phyloP scores from a whole-genome alignment of 2,888 invertebrate species.

The Stramonita haemastoma region DNA sequence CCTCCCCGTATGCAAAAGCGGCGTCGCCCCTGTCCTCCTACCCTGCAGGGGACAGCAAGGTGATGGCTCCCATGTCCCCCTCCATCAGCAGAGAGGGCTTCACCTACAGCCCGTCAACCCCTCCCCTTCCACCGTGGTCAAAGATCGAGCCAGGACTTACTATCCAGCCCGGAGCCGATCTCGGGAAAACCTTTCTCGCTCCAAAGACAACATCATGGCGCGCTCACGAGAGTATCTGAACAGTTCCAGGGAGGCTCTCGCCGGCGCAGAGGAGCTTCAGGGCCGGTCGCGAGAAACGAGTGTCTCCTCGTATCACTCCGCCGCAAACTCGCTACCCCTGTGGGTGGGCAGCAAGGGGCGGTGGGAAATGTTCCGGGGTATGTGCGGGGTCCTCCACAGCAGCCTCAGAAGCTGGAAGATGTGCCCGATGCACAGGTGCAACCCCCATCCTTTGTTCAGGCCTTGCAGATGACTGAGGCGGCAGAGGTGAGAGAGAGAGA shows the following conservation, averaged over 20 bases:
- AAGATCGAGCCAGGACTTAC: conserved; percentile 48
- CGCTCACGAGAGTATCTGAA: conserved; percentile 44
- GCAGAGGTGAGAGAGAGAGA: conserved; percentile 60
- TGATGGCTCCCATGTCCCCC: conserved; percentile 40
- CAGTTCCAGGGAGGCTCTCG: conserved; percentile 41
- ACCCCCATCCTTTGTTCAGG: conserved; percentile 77
- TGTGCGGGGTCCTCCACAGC: conserved; percentile 38
- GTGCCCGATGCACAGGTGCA: conserved; percentile 54
- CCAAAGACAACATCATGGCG: conserved; percentile 47
- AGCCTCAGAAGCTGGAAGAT: conserved; percentile 39
- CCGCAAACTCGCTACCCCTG: neutral
- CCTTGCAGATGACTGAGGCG: conserved; percentile 76
- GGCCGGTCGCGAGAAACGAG: conserved; percentile 42
- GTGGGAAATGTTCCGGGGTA: conserved; percentile 16
- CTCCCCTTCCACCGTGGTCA: conserved; percentile 42
- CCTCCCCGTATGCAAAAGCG: conserved; percentile 28
- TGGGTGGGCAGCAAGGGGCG: neutral
- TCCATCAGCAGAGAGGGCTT: conserved; percentile 38
- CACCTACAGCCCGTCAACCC: conserved; percentile 15
- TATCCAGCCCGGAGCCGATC: conserved; percentile 41
- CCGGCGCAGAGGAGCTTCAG: conserved; percentile 35
- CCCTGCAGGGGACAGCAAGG: conserved; percentile 33
- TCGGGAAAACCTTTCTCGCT: conserved; percentile 41
- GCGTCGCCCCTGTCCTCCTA: neutral
- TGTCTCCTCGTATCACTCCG: conserved; percentile 32